phyloP scores from a whole-genome alignment of 1,140 invertebrate species.

The Nixonia krombeini region DNA sequence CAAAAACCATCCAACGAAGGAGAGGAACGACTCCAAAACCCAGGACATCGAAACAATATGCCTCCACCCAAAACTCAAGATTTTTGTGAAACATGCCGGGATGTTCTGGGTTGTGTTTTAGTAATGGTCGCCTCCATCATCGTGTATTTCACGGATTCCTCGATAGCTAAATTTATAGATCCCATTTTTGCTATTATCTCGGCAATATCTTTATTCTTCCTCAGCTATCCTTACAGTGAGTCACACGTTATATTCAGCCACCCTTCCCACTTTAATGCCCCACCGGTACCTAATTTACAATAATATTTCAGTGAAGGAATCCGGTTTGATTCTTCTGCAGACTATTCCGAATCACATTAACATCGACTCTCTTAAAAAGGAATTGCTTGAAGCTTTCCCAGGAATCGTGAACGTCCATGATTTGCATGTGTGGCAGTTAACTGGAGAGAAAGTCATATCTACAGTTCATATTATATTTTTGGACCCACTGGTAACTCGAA shows the following conservation, averaged over 20 bases:
- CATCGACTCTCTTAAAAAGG: conserved; percentile 77
- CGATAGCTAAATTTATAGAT: conserved; percentile 81
- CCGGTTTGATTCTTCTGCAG: conserved; percentile 83
- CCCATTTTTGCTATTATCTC: conserved; percentile 79
- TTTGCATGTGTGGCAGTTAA: conserved; percentile 86
- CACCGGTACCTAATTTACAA: background rate
- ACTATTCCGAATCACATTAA: conserved; percentile 87
- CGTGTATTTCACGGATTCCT: conserved; percentile 75
- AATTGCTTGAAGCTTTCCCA: conserved; percentile 79
- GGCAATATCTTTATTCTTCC: conserved; percentile 74
- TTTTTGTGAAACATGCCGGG: conserved; percentile 75
- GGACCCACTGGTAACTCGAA: conserved; percentile 72
- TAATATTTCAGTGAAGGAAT: conserved; percentile 79
- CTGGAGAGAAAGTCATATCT: conserved; percentile 78
- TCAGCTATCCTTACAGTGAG: conserved; percentile 84
- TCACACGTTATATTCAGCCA: conserved; percentile 45
- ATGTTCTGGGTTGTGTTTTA: conserved; percentile 77
- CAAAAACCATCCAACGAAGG: conserved; percentile 68
- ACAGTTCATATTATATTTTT: conserved; percentile 83
- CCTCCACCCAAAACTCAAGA: conserved; percentile 65
- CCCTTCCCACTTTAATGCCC: too few species aligned
- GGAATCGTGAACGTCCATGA: conserved; percentile 86
- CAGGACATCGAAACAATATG: conserved; percentile 59
- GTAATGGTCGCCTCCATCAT: conserved; percentile 78
- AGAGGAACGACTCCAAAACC: conserved; percentile 67